Evolutionary conservation across 2,113 vertebrate genomes (phyloP).

Genomic region (Xenopus tropicalis): UCB_Xtro_10.0 CM004446.2:126230501-126231000

Average conservation of each 20-base stretch:
- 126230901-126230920: neutral
- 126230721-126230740: neutral
- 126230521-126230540: no score
- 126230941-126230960: neutral
- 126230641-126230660: no score
- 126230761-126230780: constrained; percentile 4
- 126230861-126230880: constrained; percentile 12
- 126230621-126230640: no score
- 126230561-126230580: no score
- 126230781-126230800: constrained; percentile 3
- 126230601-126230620: no score
- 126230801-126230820: constrained; percentile 26
- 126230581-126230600: no score
- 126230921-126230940: neutral
- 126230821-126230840: constrained; percentile 19
- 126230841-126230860: constrained; percentile 25
- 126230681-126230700: neutral
- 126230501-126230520: no score
- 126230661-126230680: no score
- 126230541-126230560: no score
- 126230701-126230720: neutral
- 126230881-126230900: neutral
- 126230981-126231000: neutral
- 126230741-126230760: neutral
- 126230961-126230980: neutral